Evolutionary conservation across 1,140 invertebrate species (phyloP).

Genomic region (Eufriesea mexicana): DNA sequence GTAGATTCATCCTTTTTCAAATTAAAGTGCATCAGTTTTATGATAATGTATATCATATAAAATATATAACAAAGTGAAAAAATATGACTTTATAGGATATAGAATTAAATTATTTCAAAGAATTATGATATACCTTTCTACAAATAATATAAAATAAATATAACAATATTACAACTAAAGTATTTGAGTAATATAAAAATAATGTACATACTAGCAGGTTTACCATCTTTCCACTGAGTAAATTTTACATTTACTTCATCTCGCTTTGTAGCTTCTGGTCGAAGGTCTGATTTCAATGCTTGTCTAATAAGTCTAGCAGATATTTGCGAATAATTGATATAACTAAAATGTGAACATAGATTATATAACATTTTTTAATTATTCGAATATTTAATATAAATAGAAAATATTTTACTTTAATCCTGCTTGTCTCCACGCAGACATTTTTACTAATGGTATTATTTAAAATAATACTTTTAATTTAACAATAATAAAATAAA

Average conservation of each 20-base stretch:
- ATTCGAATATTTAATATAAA: conserved; percentile 39
- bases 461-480: neutral
- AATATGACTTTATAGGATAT: neutral
- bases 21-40: too few species aligned
- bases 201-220: conserved; percentile 88
- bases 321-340: conserved; percentile 96
- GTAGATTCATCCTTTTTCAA: too few species aligned
- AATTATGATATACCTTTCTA: neutral
- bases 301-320: conserved; percentile 91
- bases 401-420: conserved; percentile 83
- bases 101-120: neutral
- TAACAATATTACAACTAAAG: neutral
- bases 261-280: conserved; percentile 88
- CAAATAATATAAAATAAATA: neutral
- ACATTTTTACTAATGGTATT: conserved; percentile 80
- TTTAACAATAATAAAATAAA: neutral
- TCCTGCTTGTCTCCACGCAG: conserved; percentile 86
- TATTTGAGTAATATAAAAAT: neutral
- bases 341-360: conserved; percentile 84
- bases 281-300: conserved; percentile 89
- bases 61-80: neutral
- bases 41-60: neutral
- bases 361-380: conserved; percentile 27
- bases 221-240: conserved; percentile 93
- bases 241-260: conserved; percentile 89